Percentiles rank a stretch among this genome's conserved stretches.
Evolutionary conservation across 2,113 vertebrate species (phyloP).

Genomic region (Hemiprocne comata): DNA sequence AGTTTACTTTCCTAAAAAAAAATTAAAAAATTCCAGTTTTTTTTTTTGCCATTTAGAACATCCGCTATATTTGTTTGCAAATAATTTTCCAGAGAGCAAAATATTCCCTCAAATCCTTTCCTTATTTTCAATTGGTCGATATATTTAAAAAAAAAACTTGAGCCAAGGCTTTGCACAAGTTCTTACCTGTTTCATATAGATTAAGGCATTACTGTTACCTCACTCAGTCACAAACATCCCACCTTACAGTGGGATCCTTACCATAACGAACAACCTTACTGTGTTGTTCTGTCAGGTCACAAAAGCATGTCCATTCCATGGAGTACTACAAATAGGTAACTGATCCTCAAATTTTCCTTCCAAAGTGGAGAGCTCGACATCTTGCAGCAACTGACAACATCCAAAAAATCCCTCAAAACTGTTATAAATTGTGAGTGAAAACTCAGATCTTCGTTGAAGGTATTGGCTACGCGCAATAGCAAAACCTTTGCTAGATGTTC

Average conservation of each 20-base stretch:
- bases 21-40: too few relatives aligned
- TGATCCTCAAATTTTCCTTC: not conserved
- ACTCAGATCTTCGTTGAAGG: not conserved
- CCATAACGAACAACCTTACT: not conserved
- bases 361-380: not conserved
- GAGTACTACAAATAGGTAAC: rapidly evolving
- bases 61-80: not conserved
- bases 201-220: not conserved
- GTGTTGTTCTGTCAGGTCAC: not conserved
- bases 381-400: not conserved
- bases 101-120: not conserved
- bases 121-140: not conserved
- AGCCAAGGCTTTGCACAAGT: not conserved
- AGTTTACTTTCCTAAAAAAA: not conserved
- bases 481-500: not conserved
- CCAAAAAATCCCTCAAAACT: not conserved
- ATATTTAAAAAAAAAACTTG: not conserved
- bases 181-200: not conserved
- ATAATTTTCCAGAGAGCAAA: not conserved
- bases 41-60: not conserved
- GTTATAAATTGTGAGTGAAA: not conserved
- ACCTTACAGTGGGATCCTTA: not conserved
- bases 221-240: not conserved
- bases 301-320: not conserved
- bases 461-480: not conserved